phyloP scores from a whole-genome alignment of 1,140 invertebrate species.

The Lasaia peninsularis region DNA sequence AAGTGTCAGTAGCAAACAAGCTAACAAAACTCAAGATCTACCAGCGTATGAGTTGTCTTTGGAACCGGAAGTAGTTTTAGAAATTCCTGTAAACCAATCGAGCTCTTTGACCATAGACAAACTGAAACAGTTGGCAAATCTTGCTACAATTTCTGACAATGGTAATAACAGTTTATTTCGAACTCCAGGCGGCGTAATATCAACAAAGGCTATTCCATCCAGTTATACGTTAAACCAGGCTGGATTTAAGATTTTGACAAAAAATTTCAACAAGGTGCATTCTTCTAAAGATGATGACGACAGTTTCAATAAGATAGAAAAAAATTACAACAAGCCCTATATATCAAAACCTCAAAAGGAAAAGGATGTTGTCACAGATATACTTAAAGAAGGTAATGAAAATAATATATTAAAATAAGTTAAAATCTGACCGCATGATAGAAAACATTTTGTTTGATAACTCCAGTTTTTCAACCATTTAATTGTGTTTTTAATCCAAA shows the following conservation, averaged over 20 bases:
- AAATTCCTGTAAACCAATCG: slow-evolving; percentile 67
- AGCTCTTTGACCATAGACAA: slow-evolving; percentile 65
- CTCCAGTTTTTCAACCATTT: no score
- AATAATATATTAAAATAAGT: no score
- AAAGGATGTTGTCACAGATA: slow-evolving; percentile 39
- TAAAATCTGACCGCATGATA: no score
- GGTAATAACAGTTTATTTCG: slow-evolving; percentile 71
- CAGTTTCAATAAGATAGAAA: slow-evolving; percentile 52
- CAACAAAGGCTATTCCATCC: slow-evolving; percentile 78
- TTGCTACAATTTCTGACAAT: slow-evolving; percentile 70
- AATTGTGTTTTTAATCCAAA: no score
- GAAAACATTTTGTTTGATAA: no score
- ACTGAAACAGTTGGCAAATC: slow-evolving; percentile 73
- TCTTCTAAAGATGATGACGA: slow-evolving; percentile 68
- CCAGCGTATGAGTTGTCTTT: slow-evolving; percentile 64
- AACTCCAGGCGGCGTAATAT: slow-evolving; percentile 70
- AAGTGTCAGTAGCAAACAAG: slow-evolving; percentile 68
- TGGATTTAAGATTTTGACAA: slow-evolving; percentile 82
- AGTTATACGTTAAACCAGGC: slow-evolving; percentile 80
- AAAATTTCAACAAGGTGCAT: slow-evolving; percentile 80
- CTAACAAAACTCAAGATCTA: slow-evolving; percentile 60
- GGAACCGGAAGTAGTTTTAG: slow-evolving; percentile 64
- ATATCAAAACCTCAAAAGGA: slow-evolving; percentile 43
- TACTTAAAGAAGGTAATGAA: slow-evolving; percentile 31
- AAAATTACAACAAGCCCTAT: slow-evolving; percentile 48